Base-by-base conservation (phyloP, 2,113 vertebrate species). In the Raja brachyura region DNA sequence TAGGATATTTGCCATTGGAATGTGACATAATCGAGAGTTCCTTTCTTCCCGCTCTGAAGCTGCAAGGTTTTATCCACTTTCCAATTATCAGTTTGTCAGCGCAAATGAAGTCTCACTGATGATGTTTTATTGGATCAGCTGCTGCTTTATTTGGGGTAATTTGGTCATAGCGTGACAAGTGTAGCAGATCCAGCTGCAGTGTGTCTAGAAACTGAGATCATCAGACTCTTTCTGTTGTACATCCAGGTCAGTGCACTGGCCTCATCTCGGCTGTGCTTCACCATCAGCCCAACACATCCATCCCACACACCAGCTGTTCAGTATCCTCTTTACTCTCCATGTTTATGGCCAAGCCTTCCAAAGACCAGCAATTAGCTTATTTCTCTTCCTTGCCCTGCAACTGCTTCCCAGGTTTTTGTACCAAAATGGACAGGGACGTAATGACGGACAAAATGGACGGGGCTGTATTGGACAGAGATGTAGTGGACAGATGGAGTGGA, bases 51-150 rank as follows among this genome's bases (percentile, higher is more conserved):
- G 28, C 1, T 86, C 59, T 63, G 56, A 86, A 86, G 33, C 18
- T 81, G 28, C 20, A 22, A 1, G 83, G 25, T 16, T 63, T 33
- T 18, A 28, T 14, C 31, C 59, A 14, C 11, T 88, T 5, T 63
- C 5, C 59, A 16, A 2, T 66, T 63, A 18, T 31, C 31, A 28
- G 56, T 86, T 16, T 61, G 79, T 83, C 79, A 25, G 54, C 22
- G 22, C 16, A 11, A 25, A 7, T 56, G 10, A 25, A 83, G 22
- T 56, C 81, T 28, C 13, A 31, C 0, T 28, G 59, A 25, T 31
- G 83, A n/a, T 31, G 28, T 88, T 88, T 88, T 63, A 88, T 63
- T 63, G 83, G 59, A 61, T 61, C 54, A 61, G 83, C 56, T n/a
- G 83, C 56, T 14, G 0, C 25, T 83, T 28, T 48, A 59, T 4